Evolutionary conservation across 2,888 invertebrate genomes (phyloP).

Genomic region (Cyrtodaria siliqua): DNA sequence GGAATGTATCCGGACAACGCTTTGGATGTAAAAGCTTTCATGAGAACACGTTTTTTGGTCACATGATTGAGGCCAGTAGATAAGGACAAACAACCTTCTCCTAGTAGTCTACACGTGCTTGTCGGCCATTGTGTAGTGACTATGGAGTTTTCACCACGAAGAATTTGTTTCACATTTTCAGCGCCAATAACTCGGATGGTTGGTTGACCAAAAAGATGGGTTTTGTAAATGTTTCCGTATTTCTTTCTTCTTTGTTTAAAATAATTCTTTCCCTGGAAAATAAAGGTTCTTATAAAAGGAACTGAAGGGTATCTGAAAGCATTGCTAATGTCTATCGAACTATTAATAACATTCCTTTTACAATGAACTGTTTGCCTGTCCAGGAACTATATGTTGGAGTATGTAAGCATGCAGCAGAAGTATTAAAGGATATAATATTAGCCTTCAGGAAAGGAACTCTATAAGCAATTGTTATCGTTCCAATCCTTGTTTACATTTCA

Average conservation of each 20-base stretch:
- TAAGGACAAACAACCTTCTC: slow-evolving; percentile 76
- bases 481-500: too few species aligned
- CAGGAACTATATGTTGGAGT: too few species aligned
- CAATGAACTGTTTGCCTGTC: too few species aligned
- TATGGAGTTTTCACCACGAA: slow-evolving; percentile 78
- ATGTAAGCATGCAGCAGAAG: too few species aligned
- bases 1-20: slow-evolving; percentile 73
- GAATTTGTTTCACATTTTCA: slow-evolving; percentile 75
- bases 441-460: too few species aligned
- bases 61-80: slow-evolving; percentile 73
- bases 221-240: slow-evolving; percentile 82
- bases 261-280: slow-evolving; percentile 71
- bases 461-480: too few species aligned
- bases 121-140: slow-evolving; percentile 82
- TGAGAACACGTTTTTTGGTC: slow-evolving; percentile 71
- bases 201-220: slow-evolving; percentile 82
- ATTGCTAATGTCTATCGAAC: too few species aligned
- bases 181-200: slow-evolving; percentile 81
- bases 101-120: slow-evolving; percentile 79
- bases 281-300: too few species aligned
- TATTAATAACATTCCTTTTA: too few species aligned
- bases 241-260: slow-evolving; percentile 64
- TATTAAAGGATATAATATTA: too few species aligned
- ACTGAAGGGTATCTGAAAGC: too few species aligned
- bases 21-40: slow-evolving; percentile 75